A percentile compares a stretch with the other conserved stretches of the same genome.
Conservation (phyloP, 2,113 vertebrate species). For the Campylomormyrus tamandua region DNA sequence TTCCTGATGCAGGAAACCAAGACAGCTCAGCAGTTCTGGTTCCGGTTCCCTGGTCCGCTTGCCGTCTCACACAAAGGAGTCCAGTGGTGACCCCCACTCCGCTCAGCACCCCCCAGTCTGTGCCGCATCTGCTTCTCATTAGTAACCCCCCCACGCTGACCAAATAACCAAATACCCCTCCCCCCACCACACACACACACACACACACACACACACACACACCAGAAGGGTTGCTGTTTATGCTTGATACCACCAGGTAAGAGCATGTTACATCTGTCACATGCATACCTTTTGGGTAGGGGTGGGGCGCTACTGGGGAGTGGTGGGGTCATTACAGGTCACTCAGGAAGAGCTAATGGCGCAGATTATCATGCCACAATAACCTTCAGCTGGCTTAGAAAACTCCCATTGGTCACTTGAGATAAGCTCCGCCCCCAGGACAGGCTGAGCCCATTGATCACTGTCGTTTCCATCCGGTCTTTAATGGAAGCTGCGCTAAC, state of each 20-base stretch:
- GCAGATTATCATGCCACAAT: neutral
- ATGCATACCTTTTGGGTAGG: neutral
- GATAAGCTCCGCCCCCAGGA: neutral
- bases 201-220: neutral
- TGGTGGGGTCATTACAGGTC: conserved; percentile 5
- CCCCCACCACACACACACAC: neutral
- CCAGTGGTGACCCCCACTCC: neutral
- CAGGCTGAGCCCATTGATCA: neutral
- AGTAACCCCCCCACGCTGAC: neutral
- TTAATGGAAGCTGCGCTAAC: neutral
- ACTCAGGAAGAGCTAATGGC: neutral
- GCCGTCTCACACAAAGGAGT: neutral
- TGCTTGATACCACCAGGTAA: conserved; percentile 24
- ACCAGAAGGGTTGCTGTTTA: neutral
- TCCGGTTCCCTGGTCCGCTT: neutral
- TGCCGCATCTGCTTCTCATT: neutral
- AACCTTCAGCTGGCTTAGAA: neutral
- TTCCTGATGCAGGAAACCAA: neutral
- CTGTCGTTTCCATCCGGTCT: neutral
- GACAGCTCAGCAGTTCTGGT: neutral
- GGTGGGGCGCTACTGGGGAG: neutral
- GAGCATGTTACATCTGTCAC: conserved; percentile 39
- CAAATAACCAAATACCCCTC: neutral
- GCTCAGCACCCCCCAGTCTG: neutral
- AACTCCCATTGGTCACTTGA: neutral